Evolutionary conservation across 2,888 invertebrate species (phyloP).

Genomic region (Norana najaformis): DNA sequence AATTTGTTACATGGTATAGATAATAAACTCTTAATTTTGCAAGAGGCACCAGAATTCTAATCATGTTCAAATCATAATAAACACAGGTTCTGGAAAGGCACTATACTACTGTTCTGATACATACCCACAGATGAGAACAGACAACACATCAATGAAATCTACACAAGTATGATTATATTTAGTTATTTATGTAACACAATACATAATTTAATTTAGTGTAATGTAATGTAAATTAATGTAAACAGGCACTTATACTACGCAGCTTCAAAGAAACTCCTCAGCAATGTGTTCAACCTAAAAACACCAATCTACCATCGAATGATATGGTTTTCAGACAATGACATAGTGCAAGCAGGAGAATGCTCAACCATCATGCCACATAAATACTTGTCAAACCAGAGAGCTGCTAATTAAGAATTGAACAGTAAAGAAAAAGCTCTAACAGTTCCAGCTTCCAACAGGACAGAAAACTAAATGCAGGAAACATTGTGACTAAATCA

Average conservation of each 20-base stretch:
- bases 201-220: not conserved
- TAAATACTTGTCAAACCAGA: not conserved
- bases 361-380: not conserved
- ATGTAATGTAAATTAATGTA: not conserved
- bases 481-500: not conserved
- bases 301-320: not conserved
- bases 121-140: not conserved
- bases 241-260: not conserved
- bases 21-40: not conserved
- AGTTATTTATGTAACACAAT: not conserved
- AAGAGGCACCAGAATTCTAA: not conserved
- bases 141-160: not conserved
- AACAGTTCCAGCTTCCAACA: not conserved
- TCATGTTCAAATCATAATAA: not conserved
- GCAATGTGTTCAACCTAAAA: no score
- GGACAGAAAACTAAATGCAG: not conserved
- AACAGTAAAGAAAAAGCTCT: not conserved
- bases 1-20: not conserved
- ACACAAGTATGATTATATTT: not conserved
- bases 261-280: not conserved
- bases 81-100: no score
- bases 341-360: not conserved
- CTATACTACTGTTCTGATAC: no score
- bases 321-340: not conserved
- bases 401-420: not conserved